A percentile compares a stretch with the other conserved stretches of the same genome.
Conservation (phyloP, 2,888 invertebrate species). For the Drosophila kanekoi region DNA sequence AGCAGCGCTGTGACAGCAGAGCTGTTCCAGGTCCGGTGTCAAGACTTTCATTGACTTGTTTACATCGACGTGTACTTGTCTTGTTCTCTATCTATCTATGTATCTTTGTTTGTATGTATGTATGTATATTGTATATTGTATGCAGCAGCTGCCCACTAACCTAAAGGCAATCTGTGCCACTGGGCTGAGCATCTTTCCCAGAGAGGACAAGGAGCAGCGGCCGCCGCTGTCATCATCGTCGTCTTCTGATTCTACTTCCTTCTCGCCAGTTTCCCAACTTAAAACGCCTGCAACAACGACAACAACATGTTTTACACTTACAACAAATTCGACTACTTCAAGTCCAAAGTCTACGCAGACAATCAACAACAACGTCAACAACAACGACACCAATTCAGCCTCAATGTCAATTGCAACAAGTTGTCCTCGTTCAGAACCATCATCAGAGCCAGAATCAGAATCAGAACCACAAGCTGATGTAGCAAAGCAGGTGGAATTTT, state of each 20-base stretch:
- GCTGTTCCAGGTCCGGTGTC: not conserved
- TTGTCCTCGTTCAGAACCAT: constrained; percentile 19
- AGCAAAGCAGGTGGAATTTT: constrained; percentile 46
- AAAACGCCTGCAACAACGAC: constrained; percentile 15
- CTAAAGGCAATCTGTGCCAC: constrained; percentile 41
- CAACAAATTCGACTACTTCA: constrained; percentile 23
- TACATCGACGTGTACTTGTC: not conserved
- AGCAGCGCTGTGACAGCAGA: not conserved
- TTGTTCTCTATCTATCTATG: constrained; percentile 10
- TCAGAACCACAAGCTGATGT: constrained; percentile 32
- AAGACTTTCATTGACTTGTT: not conserved
- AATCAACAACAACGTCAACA: constrained; percentile 14
- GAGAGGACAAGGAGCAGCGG: constrained; percentile 35
- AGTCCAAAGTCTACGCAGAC: constrained; percentile 20
- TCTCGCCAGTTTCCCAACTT: constrained; percentile 18
- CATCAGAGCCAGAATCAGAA: constrained; percentile 25
- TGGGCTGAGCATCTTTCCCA: constrained; percentile 59
- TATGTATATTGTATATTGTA: constrained; percentile 28
- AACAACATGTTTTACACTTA: constrained; percentile 10
- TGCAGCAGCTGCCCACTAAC: constrained; percentile 48
- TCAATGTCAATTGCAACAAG: constrained; percentile 3
- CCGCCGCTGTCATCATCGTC: constrained; percentile 15
- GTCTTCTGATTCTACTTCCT: constrained; percentile 20
- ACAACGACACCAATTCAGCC: constrained; percentile 8
- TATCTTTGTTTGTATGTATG: constrained; percentile 29